phyloP scores from a whole-genome alignment of 2,113 vertebrate genomes.

The rat (Rattus norvegicus) region GRCr8 NC_086028.1:97670501-97671000 shows the following conservation, averaged over 20 bases:
- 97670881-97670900: background rate
- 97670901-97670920: background rate
- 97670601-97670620: background rate
- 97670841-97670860: background rate
- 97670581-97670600: background rate
- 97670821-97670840: constrained; percentile 7
- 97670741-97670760: too few species aligned
- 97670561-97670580: background rate
- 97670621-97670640: background rate
- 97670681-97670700: background rate
- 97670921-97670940: background rate
- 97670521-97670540: background rate
- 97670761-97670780: too few species aligned
- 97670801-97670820: too few species aligned
- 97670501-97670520: background rate
- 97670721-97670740: background rate
- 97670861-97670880: background rate
- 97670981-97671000: background rate
- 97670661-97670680: background rate
- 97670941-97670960: background rate
- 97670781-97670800: too few species aligned
- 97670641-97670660: background rate
- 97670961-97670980: background rate
- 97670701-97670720: background rate
- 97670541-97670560: too few species aligned